Evolutionary conservation across 2,113 vertebrate genomes (phyloP), one percentile per base, ranked within the genome.

Genomic region (Pongo abelii): DNA sequence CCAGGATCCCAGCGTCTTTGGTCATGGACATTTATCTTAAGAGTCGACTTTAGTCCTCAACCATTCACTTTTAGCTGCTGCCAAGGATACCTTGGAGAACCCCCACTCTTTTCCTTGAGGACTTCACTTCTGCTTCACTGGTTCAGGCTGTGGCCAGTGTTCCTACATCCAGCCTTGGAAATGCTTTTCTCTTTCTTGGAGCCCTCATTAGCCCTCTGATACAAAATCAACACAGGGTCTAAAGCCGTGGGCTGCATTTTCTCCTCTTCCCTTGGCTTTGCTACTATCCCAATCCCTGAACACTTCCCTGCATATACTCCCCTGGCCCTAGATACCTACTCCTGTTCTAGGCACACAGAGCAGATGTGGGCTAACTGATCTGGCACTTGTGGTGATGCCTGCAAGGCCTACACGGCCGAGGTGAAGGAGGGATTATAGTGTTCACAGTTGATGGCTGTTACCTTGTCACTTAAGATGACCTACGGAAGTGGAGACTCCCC

Each of bases 161-260:
- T 96, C 20, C 25, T 81, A 40, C 27, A 38, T 79, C 43, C 50
- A 84, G 30, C 32, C 35, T 35, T 81, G 38, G 69, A 38, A 57
- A 79, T 96, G 20, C 20, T 55, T 93, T 93, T 91, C 72, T 57
- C 55, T 77, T 94, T 87, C 85, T 89, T 61, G 7, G 85, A 80
- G 46, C 2, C 22, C 40, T 74, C 50, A 18, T 55, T 16, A 13
- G 4, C 43, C 74, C 22, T 91, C 35, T 84, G 46, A 40, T 40
- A 32, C 16, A 83, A 43, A 97, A 64, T 25, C 20, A 84, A 23
- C 17, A 13, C 16, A 25, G 43, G 7, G 13, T 69, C 84, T 40
- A 81, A 92, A 64, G 57, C 18, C 57, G 13, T 83, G 17, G 59
- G 32, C 14, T 77, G 72, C n/a, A 50, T 92, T 78, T 55, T 78